These are phyloP conservation scores for Malaclemys terrapin DNA, from an alignment of 2,113 vertebrate genomes.

Conservation along the genomic window DNA sequence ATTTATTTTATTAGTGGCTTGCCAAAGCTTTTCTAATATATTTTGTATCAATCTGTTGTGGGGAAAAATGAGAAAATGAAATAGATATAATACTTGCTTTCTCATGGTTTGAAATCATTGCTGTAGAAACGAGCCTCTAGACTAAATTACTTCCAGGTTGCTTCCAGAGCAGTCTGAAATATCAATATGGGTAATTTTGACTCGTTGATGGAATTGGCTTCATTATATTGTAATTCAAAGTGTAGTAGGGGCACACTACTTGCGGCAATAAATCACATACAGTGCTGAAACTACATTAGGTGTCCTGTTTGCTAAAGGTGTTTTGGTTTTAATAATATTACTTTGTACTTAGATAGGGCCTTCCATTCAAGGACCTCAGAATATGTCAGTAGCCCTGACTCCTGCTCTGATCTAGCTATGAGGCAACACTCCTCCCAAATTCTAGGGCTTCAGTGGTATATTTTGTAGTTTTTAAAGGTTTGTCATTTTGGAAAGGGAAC, in stretches of 20 bases:
- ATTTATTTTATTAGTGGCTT: conserved; percentile 53
- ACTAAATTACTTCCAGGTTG: background rate
- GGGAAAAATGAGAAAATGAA: conserved; percentile 30
- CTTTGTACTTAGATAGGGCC: background rate
- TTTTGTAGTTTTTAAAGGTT: background rate
- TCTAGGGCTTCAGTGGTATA: background rate
- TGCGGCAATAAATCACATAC: background rate
- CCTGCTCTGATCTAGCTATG: background rate
- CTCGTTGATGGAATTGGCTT: background rate
- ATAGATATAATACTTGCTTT: conserved; percentile 41
- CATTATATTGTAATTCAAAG: accelerated
- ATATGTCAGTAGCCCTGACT: background rate
- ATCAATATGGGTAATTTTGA: background rate
- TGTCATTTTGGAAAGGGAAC: background rate
- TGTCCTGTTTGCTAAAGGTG: background rate
- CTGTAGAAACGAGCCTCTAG: background rate
- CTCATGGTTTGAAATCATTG: conserved; percentile 38
- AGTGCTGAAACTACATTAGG: background rate
- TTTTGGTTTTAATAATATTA: background rate
- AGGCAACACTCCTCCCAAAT: background rate
- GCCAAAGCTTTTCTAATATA: conserved; percentile 49
- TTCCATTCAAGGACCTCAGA: background rate
- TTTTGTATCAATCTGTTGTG: conserved; percentile 59
- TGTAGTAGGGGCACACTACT: background rate
- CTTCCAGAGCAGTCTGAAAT: background rate